Conservation (phyloP, 2,888 invertebrate species). For the Standfussiana lucernea region DNA sequence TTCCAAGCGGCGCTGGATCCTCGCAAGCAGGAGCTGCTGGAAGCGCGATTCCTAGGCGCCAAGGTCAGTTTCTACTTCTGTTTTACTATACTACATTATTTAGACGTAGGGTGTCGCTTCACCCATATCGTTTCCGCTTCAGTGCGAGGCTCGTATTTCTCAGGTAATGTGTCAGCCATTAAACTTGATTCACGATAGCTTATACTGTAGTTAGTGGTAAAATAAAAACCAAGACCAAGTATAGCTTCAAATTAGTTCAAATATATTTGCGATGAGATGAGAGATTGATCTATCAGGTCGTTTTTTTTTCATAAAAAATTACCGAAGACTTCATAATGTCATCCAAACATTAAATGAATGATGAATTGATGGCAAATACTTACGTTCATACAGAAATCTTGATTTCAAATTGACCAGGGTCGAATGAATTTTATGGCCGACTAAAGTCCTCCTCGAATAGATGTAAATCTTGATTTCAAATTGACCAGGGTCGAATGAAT, state of each 20-base stretch:
- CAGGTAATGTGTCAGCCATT: slow-evolving; percentile 36
- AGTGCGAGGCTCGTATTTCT: slow-evolving; percentile 37
- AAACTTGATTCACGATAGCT: slow-evolving; percentile 34
- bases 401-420: not conserved
- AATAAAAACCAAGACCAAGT: slow-evolving; percentile 13
- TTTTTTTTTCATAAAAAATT: not conserved
- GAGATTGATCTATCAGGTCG: not conserved
- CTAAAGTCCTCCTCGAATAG: slow-evolving; percentile 1
- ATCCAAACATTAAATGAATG: slow-evolving; percentile 10
- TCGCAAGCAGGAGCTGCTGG: slow-evolving; percentile 99
- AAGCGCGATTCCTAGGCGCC: slow-evolving; percentile 98
- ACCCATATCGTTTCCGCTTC: slow-evolving; percentile 35
- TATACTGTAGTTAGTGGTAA: not conserved
- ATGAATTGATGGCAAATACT: slow-evolving; percentile 18
- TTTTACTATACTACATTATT: slow-evolving; percentile 28
- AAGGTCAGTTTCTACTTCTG: slow-evolving; percentile 93
- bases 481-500: not conserved
- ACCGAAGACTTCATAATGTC: not conserved
- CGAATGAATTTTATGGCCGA: slow-evolving; percentile 2
- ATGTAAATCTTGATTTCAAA: slow-evolving; percentile 15
- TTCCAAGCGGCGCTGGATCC: slow-evolving; percentile 99
- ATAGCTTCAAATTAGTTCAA: slow-evolving; percentile 9
- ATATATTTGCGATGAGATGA: not conserved
- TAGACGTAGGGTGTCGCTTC: slow-evolving; percentile 12
- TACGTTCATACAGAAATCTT: not conserved